Conservation (phyloP, 2,113 vertebrate species). For the Cygnus atratus region DNA sequence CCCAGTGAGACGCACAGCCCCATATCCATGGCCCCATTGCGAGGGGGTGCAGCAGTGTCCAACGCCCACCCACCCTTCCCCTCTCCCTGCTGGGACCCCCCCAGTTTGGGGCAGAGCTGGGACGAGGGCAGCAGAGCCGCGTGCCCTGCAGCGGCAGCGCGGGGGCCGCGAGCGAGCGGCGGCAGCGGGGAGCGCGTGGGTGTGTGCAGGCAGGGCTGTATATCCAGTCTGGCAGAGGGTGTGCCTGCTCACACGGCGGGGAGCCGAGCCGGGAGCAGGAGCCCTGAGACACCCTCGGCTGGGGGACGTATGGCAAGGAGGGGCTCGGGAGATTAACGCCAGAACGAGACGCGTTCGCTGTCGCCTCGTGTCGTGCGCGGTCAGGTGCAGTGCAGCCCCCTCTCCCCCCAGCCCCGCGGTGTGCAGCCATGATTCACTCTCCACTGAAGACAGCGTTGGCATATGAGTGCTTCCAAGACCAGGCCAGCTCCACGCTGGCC, state of each 20-base stretch:
- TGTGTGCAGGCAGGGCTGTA: slow-evolving; percentile 76
- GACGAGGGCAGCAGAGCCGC: not conserved
- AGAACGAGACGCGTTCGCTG: not conserved
- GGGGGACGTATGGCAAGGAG: slow-evolving; percentile 69
- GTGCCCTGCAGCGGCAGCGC: slow-evolving; percentile 28
- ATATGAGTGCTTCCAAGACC: slow-evolving; percentile 78
- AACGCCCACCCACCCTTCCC: accelerated
- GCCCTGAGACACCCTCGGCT: slow-evolving; percentile 34
- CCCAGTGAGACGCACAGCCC: not conserved
- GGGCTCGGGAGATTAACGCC: slow-evolving; percentile 42
- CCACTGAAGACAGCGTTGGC: slow-evolving; percentile 81
- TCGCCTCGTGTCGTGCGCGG: not conserved
- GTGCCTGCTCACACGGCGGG: slow-evolving; percentile 71
- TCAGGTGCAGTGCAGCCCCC: slow-evolving; percentile 18
- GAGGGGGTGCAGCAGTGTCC: accelerated
- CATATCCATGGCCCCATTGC: not conserved
- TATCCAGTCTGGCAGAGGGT: slow-evolving; percentile 82
- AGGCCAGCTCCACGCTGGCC: slow-evolving; percentile 81
- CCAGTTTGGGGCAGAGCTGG: not conserved
- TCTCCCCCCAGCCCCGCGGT: not conserved
- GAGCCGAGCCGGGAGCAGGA: slow-evolving; percentile 64
- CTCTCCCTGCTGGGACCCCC: accelerated
- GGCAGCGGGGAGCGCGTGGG: slow-evolving; percentile 60
- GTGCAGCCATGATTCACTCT: slow-evolving; percentile 76
- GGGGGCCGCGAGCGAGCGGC: not conserved